Base-by-base conservation (phyloP, 2,888 invertebrate genomes). In the Agonopterix heracliana region DNA sequence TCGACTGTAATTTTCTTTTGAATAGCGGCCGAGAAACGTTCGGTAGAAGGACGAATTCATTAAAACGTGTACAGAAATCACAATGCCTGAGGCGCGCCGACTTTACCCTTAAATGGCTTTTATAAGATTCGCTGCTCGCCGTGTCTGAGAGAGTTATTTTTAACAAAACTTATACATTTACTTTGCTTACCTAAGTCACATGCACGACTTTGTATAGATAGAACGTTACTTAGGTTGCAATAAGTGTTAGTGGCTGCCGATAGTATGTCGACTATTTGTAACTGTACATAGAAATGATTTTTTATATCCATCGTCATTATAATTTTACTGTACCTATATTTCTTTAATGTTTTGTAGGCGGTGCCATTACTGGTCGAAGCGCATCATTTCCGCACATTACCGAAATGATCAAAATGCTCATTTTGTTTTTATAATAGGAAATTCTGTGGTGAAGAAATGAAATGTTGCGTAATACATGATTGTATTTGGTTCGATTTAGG, bases 1-100 rank as follows among this genome's bases (percentile, higher is more conserved):
- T 79, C 65, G 66, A 74, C 78, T 78, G 76, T 81, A 83, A 84
- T 86, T 84, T 84, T 82, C 81, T 80, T 82, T 80, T 78, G 78
- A 81, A 81, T 77, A 71, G 77, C 78, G 76, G 69, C 74, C 68
- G 76, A 78, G 70, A 65, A 76, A 71, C 74, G 72, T 68, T 73
- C 69, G 68, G 66, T 71, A 68, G 71, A 80, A 82, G 79, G 80
- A 78, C 78, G 77, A 81, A 81, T 78, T 82, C 78, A 83, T 81
- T 80, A 79, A 82, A 80, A 83, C 74, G 78, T 80, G 78, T 74
- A 77, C 78, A 77, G 81, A 79, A 81, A 79, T 78, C 78, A 77
- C 78, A 81, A 82, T 76, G 74, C 70, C 68, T 73, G 44, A 60
- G 63, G 63, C 67, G 68, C 65, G 70, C 72, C 66, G 74, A 67